Percentiles rank a stretch among this genome's conserved stretches.
phyloP scores from a whole-genome alignment of 2,113 vertebrate genomes.

The Tyto alba region DNA sequence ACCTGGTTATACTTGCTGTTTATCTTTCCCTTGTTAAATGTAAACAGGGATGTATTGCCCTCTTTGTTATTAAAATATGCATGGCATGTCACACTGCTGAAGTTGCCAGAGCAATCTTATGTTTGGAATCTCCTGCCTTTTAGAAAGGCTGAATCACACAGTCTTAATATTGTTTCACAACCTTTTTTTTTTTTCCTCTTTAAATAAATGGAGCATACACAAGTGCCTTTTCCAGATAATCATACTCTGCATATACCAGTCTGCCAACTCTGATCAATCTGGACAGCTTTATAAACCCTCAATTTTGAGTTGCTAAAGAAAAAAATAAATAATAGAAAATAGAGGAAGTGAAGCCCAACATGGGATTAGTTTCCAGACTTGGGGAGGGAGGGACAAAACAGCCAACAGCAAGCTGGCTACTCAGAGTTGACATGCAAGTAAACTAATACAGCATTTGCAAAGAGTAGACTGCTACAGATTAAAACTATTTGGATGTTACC shows the following conservation, averaged over 20 bases:
- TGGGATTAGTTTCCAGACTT: not conserved
- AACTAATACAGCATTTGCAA: not conserved
- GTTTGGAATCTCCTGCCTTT: constrained; percentile 30
- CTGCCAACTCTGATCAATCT: not conserved
- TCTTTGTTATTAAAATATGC: constrained; percentile 39
- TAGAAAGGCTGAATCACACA: not conserved
- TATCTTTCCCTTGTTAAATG: constrained; percentile 3
- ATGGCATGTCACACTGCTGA: not conserved
- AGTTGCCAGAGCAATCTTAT: constrained; percentile 13
- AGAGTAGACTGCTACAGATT: not conserved
- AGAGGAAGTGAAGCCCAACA: not conserved
- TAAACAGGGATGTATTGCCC: not conserved
- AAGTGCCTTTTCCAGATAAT: not conserved
- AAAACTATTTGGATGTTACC: constrained; percentile 68
- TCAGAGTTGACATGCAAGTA: not conserved
- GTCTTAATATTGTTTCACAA: not conserved
- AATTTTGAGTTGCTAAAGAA: not conserved
- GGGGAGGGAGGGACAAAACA: not conserved
- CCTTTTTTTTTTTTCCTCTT: not conserved
- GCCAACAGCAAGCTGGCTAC: not conserved
- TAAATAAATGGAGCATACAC: not conserved
- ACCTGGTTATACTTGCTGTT: not conserved
- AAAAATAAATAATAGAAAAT: not conserved
- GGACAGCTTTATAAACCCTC: not conserved
- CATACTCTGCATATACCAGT: not conserved